These are phyloP conservation scores for Semaprochilodus insignis DNA, from an alignment of 2,797 vertebrate genomes.

Conservation along the genomic window DNA sequence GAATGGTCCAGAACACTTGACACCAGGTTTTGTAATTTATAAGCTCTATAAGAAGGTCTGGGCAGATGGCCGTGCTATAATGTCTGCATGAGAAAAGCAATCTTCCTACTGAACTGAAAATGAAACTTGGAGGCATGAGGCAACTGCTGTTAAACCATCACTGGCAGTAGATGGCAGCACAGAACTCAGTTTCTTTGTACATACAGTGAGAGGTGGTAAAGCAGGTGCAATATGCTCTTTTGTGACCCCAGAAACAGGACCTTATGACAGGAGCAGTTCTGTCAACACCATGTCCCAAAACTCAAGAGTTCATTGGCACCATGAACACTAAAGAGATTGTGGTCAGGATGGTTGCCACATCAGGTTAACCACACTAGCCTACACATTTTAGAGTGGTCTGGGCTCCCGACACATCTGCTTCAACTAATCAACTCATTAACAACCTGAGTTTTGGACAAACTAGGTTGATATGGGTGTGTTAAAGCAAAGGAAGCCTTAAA, in stretches of 20 bases:
- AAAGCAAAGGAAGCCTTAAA: too few relatives aligned
- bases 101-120: background rate
- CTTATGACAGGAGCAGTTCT: too few relatives aligned
- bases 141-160: background rate
- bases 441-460: too few relatives aligned
- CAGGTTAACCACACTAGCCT: too few relatives aligned
- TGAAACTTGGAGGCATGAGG: background rate
- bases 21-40: background rate
- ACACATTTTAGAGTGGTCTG: too few relatives aligned
- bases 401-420: too few relatives aligned
- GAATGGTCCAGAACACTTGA: background rate
- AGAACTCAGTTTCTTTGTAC: background rate
- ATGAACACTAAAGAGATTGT: too few relatives aligned
- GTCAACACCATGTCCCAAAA: too few relatives aligned
- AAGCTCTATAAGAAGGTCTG: background rate
- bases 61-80: background rate
- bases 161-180: conserved; percentile 6
- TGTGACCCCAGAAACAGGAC: background rate
- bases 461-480: too few relatives aligned
- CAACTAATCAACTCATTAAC: too few relatives aligned
- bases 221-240: background rate
- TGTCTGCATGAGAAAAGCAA: background rate
- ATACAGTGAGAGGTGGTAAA: background rate
- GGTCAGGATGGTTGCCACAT: too few relatives aligned
- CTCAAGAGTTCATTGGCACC: too few relatives aligned